A percentile compares a stretch with the other conserved stretches of the same genome.
Evolutionary conservation across 2,888 invertebrate genomes (phyloP).

Genomic region (Galerucella nymphaeae): DNA sequence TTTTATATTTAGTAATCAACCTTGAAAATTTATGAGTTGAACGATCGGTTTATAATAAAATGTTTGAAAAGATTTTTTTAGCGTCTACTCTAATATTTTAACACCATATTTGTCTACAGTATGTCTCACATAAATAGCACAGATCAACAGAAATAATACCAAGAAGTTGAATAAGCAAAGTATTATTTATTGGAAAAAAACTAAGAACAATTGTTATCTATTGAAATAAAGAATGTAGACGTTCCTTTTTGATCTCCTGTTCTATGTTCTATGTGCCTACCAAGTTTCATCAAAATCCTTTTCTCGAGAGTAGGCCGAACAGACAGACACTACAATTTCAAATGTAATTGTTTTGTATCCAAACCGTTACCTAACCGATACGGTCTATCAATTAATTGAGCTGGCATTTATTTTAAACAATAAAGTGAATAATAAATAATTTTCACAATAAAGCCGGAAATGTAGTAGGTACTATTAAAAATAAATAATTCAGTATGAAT

Average conservation of each 20-base stretch:
- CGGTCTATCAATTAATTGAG: conserved; percentile 1
- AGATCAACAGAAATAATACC: too few relatives aligned
- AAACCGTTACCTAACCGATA: conserved; percentile 4
- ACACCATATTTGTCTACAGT: not conserved
- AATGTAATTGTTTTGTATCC: not conserved
- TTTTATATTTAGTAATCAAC: conserved; percentile 25
- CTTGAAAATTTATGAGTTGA: conserved; percentile 28
- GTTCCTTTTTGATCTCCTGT: too few relatives aligned
- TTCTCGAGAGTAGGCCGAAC: too few relatives aligned
- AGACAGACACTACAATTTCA: not conserved
- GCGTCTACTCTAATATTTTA: not conserved
- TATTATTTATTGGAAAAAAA: too few relatives aligned
- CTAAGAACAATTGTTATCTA: too few relatives aligned
- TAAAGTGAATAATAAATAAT: conserved; percentile 2
- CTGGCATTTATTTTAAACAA: not conserved
- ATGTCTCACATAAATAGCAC: not conserved
- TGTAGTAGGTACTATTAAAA: not conserved
- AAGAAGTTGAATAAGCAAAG: too few relatives aligned
- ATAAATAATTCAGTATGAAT: not conserved
- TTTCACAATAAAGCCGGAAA: not conserved
- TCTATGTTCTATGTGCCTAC: too few relatives aligned
- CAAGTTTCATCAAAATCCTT: too few relatives aligned
- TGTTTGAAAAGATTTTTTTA: conserved; percentile 1
- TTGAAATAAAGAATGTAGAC: too few relatives aligned
- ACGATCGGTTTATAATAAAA: conserved; percentile 17